Conservation (phyloP, 2,113 vertebrate species). For the Poeciliopsis retropinna region DNA sequence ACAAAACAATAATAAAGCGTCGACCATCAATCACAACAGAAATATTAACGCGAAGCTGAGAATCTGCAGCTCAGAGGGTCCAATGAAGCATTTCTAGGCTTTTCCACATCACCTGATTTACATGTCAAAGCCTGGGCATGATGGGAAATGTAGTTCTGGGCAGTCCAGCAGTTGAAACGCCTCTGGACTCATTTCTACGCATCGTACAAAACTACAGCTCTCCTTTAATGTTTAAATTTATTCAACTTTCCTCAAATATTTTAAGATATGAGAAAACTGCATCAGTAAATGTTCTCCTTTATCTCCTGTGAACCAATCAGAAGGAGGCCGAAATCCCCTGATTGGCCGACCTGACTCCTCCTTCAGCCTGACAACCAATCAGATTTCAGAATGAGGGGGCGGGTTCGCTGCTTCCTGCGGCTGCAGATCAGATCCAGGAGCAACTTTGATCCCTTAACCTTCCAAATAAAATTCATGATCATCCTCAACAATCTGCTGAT, state of each 20-base stretch:
- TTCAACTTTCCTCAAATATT: not conserved
- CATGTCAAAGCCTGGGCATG: not conserved
- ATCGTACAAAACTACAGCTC: too few relatives aligned
- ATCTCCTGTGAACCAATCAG: not conserved
- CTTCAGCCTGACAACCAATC: not conserved
- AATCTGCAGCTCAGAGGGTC: not conserved
- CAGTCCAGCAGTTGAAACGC: not conserved
- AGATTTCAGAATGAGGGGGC: not conserved
- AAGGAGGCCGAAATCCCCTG: not conserved
- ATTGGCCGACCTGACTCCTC: not conserved
- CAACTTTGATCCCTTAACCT: too few relatives aligned
- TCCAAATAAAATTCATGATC: too few relatives aligned
- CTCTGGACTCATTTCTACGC: not conserved
- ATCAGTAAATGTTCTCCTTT: not conserved
- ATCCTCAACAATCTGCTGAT: too few relatives aligned
- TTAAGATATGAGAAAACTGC: not conserved
- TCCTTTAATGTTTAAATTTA: not conserved
- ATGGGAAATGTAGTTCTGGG: not conserved
- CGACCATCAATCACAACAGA: conserved; percentile 27
- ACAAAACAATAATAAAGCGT: conserved; percentile 54
- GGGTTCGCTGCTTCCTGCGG: too few relatives aligned
- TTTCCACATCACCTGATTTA: too few relatives aligned
- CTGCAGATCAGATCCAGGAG: too few relatives aligned
- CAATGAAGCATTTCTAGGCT: too few relatives aligned
- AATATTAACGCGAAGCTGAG: not conserved